A percentile compares a stretch with the other conserved stretches of the same genome.
phyloP scores from a whole-genome alignment of 2,888 invertebrate genomes.

The Dione vanillae region DNA sequence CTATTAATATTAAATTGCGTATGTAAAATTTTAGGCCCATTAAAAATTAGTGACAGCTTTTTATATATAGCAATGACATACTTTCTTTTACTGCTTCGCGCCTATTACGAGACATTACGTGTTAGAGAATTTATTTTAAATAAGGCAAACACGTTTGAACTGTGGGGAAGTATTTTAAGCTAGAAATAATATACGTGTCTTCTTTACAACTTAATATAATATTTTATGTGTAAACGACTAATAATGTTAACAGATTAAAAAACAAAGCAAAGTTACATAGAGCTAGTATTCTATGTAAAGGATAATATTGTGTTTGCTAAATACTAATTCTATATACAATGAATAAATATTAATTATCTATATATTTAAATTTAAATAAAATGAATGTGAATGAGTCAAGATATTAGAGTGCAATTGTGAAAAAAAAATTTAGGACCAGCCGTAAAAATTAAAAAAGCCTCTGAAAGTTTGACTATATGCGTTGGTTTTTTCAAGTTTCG shows the following conservation, averaged over 20 bases:
- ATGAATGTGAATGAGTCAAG: too few species aligned
- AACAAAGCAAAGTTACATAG: not conserved
- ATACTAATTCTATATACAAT: too few species aligned
- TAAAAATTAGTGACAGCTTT: not conserved
- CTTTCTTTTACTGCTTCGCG: slow-evolving; percentile 5
- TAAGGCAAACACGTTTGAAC: too few species aligned
- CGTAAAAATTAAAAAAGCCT: not conserved
- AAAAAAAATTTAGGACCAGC: too few species aligned
- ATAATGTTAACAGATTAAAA: not conserved
- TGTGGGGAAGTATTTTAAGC: too few species aligned
- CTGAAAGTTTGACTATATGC: not conserved
- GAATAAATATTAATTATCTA: too few species aligned
- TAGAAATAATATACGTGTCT: too few species aligned
- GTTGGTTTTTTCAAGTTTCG: not conserved
- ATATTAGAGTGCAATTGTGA: too few species aligned
- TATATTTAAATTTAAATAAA: too few species aligned
- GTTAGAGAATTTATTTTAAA: not conserved
- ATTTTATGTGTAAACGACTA: not conserved
- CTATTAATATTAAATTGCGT: not conserved
- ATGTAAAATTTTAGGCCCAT: not conserved
- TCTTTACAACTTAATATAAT: not conserved
- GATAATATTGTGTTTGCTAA: not conserved
- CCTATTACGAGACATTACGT: not conserved
- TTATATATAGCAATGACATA: not conserved
- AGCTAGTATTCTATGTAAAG: not conserved